Base-by-base conservation (phyloP, 1,140 invertebrate species). In the Rhynchophorus ferrugineus region DNA sequence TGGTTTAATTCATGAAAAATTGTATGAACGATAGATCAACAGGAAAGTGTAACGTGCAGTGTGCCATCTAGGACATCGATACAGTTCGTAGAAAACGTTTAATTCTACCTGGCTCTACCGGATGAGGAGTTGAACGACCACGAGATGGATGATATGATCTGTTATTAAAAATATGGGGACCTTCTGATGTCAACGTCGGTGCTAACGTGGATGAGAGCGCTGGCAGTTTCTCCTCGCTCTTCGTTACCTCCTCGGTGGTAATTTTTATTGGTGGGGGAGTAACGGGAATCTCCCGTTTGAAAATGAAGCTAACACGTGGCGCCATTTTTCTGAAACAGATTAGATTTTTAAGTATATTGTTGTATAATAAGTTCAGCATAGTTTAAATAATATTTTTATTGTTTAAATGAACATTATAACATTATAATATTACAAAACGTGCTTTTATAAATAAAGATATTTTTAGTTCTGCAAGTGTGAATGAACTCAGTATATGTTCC, bases 141-240 rank as follows among this genome's bases (percentile, higher is more conserved):
- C 49, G 54, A 56, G 54, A 56, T 53, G 54, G 54, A 49, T 59
- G 58, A 59, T 51, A 59, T 49, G 53, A 49, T 59, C 46, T 56
- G 51, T 59, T 59, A 53, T 47, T 51, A 51, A 59, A 59, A 37
- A 59, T 59, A 39, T 56, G 58, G n/a, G 53, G 53, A 55, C 53
- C 53, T 55, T 47, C 53, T 21, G 29, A 50, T n/a, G n/a, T n/a
- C 29, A 48, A 16, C 6, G 17, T 38, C 3, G 29, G 7, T 6
- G 39, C 3, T 41, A 21, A 8, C 7, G 37, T 34, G 22, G 19
- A 33, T 2, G 37, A 8, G 3, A 21, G 1, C 2, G 48, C 49
- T 8, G 22, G n/a, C 18, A 42, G 1, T n/a, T 43, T 49, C 6
- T 42, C 36, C 21, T 43, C 36, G 5, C 7, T 1, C 9, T 17